Conservation (phyloP, 2,888 invertebrate species). For the Heliconius charithonia region DNA sequence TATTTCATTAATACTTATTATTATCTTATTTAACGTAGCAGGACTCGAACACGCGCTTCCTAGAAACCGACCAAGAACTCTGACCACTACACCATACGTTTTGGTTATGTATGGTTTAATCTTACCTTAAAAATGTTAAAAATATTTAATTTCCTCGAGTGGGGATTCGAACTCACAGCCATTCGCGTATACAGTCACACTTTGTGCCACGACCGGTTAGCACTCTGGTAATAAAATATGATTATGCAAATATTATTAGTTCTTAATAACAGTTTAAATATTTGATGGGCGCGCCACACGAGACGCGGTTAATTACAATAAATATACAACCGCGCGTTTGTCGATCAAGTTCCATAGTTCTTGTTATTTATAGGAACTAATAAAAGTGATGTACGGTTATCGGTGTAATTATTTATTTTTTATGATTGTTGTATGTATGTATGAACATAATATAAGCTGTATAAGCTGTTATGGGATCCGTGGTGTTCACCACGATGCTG, state of each 20-base stretch:
- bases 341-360: constrained; percentile 79
- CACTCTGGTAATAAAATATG: constrained; percentile 54
- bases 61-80: no score
- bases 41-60: no score
- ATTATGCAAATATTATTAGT: constrained; percentile 83
- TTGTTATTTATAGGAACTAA: constrained; percentile 80
- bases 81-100: no score
- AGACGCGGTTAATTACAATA: constrained; percentile 75
- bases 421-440: constrained; percentile 61
- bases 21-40: no score
- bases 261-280: constrained; percentile 79
- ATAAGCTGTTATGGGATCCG: constrained; percentile 68
- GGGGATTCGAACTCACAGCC: no score
- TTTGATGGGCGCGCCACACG: constrained; percentile 73
- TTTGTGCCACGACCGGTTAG: no score
- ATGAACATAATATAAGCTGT: constrained; percentile 67
- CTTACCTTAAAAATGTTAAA: no score
- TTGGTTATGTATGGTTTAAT: no score
- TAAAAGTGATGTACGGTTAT: constrained; percentile 82
- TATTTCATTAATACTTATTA: no score
- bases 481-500: constrained; percentile 75
- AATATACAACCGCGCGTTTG: constrained; percentile 80
- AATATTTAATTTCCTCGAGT: no score
- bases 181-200: no score
- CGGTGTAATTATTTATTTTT: constrained; percentile 69